phyloP scores from a whole-genome alignment of 2,888 invertebrate species.

The Chrysodeixis includens region DNA sequence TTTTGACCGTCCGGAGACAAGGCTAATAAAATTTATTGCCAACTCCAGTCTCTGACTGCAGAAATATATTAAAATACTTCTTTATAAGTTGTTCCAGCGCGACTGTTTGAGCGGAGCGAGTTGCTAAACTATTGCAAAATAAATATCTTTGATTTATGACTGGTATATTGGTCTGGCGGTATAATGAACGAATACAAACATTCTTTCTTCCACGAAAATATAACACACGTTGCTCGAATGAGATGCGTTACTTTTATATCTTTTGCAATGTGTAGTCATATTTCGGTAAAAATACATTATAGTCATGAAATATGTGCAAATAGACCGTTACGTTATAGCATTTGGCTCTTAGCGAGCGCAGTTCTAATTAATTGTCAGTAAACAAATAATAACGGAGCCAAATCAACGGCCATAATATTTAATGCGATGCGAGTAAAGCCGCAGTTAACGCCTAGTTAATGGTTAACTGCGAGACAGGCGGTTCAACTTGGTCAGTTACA shows the following conservation, averaged over 20 bases:
- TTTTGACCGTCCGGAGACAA: conserved; percentile 33
- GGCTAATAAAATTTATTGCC: conserved; percentile 35
- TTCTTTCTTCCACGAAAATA: background rate
- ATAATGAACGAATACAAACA: background rate
- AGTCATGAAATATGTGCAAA: background rate
- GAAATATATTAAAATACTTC: conserved; percentile 21
- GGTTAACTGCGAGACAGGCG: background rate
- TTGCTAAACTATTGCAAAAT: background rate
- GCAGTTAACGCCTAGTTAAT: background rate
- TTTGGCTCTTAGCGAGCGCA: background rate
- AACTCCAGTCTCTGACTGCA: conserved; percentile 13
- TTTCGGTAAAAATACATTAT: background rate
- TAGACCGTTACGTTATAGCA: background rate
- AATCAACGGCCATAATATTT: conserved; percentile 1
- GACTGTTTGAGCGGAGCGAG: background rate
- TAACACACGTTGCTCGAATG: background rate
- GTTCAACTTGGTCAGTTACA: conserved; percentile 4
- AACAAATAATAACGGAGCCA: conserved; percentile 1
- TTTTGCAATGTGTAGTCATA: background rate
- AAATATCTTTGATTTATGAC: conserved; percentile 1
- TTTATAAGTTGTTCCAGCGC: conserved; percentile 1
- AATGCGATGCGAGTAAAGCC: background rate
- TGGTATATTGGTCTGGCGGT: background rate
- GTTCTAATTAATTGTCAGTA: background rate
- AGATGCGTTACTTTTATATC: background rate